Conservation (phyloP, 2,113 vertebrate species). For the Chamaea fasciata region DNA sequence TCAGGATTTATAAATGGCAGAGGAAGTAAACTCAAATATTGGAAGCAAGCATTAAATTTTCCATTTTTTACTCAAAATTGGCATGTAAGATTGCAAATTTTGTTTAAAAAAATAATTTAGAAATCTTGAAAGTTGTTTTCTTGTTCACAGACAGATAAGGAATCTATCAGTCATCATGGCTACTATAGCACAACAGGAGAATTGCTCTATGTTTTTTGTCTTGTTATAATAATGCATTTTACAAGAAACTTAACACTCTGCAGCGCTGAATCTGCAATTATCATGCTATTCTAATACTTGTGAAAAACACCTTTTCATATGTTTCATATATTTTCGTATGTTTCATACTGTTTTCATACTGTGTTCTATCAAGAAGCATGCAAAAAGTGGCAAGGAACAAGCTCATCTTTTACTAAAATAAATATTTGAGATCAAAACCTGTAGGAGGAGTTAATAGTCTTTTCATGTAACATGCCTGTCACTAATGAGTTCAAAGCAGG, state of each 20-base stretch:
- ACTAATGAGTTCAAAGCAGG: not conserved
- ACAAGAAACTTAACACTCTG: not conserved
- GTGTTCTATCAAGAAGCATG: not conserved
- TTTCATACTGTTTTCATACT: not conserved
- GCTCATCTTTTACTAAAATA: not conserved
- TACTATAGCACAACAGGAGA: not conserved
- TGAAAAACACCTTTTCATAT: not conserved
- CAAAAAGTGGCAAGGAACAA: not conserved
- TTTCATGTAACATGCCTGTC: not conserved
- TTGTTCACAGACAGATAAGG: not conserved
- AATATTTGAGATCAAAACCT: not conserved
- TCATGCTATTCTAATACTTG: not conserved
- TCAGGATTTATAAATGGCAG: not conserved
- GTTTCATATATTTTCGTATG: not conserved
- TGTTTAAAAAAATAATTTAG: not conserved
- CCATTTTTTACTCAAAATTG: not conserved
- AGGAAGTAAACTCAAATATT: not conserved
- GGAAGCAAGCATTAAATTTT: not conserved
- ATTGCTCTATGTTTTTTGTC: not conserved
- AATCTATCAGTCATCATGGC: not conserved
- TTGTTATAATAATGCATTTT: not conserved
- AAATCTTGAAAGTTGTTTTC: not conserved
- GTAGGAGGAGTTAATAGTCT: not conserved
- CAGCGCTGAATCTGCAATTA: not conserved
- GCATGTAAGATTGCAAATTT: not conserved